Base-by-base conservation (phyloP, 2,113 vertebrate genomes). In the Channa maculata region DNA sequence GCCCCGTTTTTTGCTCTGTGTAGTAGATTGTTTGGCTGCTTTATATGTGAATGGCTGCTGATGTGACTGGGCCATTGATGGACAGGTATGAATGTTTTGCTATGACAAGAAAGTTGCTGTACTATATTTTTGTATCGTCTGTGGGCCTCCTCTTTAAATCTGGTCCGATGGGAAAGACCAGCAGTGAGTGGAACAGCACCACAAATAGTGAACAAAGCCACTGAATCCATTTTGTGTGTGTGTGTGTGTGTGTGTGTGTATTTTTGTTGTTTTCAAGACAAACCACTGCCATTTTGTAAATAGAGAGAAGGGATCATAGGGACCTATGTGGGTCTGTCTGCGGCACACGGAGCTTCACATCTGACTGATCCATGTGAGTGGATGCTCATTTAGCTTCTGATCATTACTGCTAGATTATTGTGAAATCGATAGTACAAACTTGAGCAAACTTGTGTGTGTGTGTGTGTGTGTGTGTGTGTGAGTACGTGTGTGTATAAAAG, bases 71-170 rank as follows among this genome's bases (percentile, higher is more conserved):
- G 86, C 86, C 83, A 77, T 77, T 69, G 68, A 77, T 41, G 69
- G 89, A 91, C 91, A 88, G 74, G 83, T 82, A 85, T 91, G 89
- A 92, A 91, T 91, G 90, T 92, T 24, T 91, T 86, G 88, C 85
- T 91, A 86, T 85, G 77, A 82, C 79, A 89, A 87, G 72, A 82
- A 81, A 86, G 63, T 77, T 89, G 85, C 85, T 89, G 80, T 90
- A 85, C 74, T 91, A 86, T 92, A 89, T 90, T 90, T 93, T 89
- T 90, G 46, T 89, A 88, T 80, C 5, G 50, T 57, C 37, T 73
- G 79, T 79, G 74, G 88, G 77, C 74, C 76, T 88, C 48, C 34
- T 74, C 39, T 72, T 46, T 37, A 60, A 49, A 44, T 24, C 45
- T 41, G 80, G 48, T 79, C 59, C 10, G 0, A 5, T 9, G 38